A percentile compares a stretch with the other conserved stretches of the same genome.
Evolutionary conservation across 2,888 invertebrate species (phyloP).

Genomic region (Diloba caeruleocephala): DNA sequence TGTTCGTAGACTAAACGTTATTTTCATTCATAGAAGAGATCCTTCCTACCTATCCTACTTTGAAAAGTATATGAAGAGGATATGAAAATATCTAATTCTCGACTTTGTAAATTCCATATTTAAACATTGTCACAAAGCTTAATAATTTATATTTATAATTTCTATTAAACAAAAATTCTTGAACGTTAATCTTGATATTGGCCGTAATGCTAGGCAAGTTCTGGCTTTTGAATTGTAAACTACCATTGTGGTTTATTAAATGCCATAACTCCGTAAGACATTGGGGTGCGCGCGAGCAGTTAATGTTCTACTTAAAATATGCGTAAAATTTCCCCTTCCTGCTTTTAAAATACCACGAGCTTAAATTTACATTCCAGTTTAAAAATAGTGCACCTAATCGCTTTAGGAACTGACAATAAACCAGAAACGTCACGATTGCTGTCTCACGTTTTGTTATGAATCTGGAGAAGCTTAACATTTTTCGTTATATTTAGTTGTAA

Average conservation of each 20-base stretch:
- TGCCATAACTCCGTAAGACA: conserved; percentile 33
- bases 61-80: conserved; percentile 22
- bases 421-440: conserved; percentile 75
- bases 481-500: conserved; percentile 50
- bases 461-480: conserved; percentile 55
- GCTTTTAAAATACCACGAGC: conserved; percentile 80
- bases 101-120: neutral
- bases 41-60: too few relatives aligned
- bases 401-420: conserved; percentile 81
- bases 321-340: conserved; percentile 81
- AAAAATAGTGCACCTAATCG: conserved; percentile 78
- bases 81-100: conserved; percentile 3
- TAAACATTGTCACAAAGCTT: neutral
- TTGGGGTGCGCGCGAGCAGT: conserved; percentile 58
- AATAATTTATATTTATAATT: too few relatives aligned
- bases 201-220: too few relatives aligned
- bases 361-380: conserved; percentile 77
- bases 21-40: conserved; percentile 52
- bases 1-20: conserved; percentile 43
- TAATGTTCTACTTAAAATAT: conserved; percentile 73
- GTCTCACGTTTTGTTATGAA: conserved; percentile 60
- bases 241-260: too few relatives aligned
- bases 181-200: too few relatives aligned
- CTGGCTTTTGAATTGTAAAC: too few relatives aligned
- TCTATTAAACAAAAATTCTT: too few relatives aligned